Evolutionary conservation across 2,797 vertebrate species (phyloP).

Genomic region (Muraenolepis orangiensis): DNA sequence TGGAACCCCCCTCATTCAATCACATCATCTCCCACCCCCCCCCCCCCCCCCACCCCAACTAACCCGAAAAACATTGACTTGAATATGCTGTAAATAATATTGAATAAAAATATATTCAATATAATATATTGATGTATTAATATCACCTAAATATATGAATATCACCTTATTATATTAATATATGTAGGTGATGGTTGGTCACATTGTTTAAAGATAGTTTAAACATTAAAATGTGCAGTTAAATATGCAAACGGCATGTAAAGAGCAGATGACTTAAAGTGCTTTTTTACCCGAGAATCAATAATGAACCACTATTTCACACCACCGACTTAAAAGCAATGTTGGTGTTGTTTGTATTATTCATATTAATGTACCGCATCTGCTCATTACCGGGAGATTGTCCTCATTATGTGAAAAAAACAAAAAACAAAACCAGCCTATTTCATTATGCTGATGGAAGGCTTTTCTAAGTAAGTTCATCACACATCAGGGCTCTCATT

Average conservation of each 20-base stretch:
- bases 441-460: not conserved
- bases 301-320: not conserved
- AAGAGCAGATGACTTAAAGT: not conserved
- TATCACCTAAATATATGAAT: too few species aligned
- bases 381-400: not conserved
- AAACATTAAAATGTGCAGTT: not conserved
- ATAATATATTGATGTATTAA: too few species aligned
- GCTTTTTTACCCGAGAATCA: not conserved
- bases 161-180: too few species aligned
- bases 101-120: too few species aligned
- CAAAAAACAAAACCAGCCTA: not conserved
- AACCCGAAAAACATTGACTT: not conserved
- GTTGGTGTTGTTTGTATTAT: not conserved
- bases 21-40: conserved; percentile 2
- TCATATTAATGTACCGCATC: not conserved
- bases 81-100: not conserved
- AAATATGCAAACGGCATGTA: not conserved
- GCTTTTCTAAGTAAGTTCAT: not conserved
- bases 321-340: not conserved
- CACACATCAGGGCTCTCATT: not conserved
- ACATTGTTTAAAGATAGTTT: not conserved
- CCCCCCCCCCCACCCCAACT: not conserved
- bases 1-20: conserved; percentile 45
- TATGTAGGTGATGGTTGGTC: not conserved
- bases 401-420: not conserved